Conservation (phyloP, 2,113 vertebrate species). For the Stigmatopora argus region DNA sequence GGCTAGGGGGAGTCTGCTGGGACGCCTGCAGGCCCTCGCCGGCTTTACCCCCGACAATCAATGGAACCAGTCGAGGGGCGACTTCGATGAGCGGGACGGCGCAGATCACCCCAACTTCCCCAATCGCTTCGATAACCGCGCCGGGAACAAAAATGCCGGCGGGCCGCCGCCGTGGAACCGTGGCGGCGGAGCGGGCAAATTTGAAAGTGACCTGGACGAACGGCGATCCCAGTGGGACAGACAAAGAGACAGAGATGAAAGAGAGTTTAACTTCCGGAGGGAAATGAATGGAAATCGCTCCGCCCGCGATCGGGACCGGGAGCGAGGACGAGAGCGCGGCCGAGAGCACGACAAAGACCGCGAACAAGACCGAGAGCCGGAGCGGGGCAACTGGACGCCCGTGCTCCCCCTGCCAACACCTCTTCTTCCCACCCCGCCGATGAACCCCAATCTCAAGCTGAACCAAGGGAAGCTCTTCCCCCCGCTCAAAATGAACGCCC, state of each 20-base stretch:
- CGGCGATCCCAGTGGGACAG: conserved; percentile 93
- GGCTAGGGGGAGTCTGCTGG: conserved; percentile 53
- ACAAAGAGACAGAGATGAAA: conserved; percentile 89
- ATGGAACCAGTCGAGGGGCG: conserved; percentile 86
- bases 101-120: conserved; percentile 78
- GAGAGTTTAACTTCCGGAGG: conserved; percentile 93
- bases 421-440: conserved; percentile 62
- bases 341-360: conserved; percentile 70
- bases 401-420: conserved; percentile 63
- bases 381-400: conserved; percentile 61
- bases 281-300: conserved; percentile 90
- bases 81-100: conserved; percentile 90
- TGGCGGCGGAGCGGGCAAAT: conserved; percentile 53
- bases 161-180: conserved; percentile 79
- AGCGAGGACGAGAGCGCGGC: conserved; percentile 50
- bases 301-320: conserved; percentile 69
- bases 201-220: conserved; percentile 92
- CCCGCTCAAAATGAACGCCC: conserved; percentile 57
- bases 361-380: conserved; percentile 56
- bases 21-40: conserved; percentile 75
- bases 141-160: conserved; percentile 54
- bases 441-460: conserved; percentile 57
- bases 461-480: conserved; percentile 58
- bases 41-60: conserved; percentile 87
- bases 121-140: conserved; percentile 83